A percentile compares a stretch with the other conserved stretches of the same genome.
Conservation (phyloP, 2,113 vertebrate genomes). For the Microcebus griseorufus region DNA sequence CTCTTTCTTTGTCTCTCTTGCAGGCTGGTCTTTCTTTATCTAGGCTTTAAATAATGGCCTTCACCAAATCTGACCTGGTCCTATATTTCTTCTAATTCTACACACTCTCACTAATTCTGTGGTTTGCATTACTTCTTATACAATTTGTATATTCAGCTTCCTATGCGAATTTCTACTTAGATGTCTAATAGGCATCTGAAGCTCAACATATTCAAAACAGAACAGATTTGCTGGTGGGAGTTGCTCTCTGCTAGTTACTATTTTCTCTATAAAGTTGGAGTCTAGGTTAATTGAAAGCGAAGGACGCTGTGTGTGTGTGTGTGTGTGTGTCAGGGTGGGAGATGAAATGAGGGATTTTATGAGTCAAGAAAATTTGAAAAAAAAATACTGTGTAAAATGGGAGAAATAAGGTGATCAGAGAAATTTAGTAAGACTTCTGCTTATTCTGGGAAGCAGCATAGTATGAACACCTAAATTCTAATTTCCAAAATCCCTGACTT, state of each 20-base stretch:
- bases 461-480: neutral
- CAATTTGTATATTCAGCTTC: neutral
- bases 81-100: slow-evolving; percentile 12
- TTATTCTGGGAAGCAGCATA: neutral
- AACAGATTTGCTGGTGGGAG: slow-evolving; percentile 25
- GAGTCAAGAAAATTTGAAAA: slow-evolving; percentile 1
- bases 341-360: neutral
- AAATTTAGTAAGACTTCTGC: neutral
- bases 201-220: neutral
- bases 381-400: neutral
- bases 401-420: neutral
- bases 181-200: slow-evolving; percentile 9
- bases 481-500: slow-evolving; percentile 4
- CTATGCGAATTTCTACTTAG: neutral
- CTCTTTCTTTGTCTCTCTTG: neutral
- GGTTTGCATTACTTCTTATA: neutral
- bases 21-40: neutral
- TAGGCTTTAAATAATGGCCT: neutral
- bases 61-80: neutral
- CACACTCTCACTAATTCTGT: neutral
- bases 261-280: slow-evolving; percentile 31
- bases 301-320: neutral
- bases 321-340: neutral
- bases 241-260: slow-evolving; percentile 11
- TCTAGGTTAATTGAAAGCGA: neutral